Base-by-base conservation (phyloP, 2,113 vertebrate genomes). In the Nanorana parkeri region DNA sequence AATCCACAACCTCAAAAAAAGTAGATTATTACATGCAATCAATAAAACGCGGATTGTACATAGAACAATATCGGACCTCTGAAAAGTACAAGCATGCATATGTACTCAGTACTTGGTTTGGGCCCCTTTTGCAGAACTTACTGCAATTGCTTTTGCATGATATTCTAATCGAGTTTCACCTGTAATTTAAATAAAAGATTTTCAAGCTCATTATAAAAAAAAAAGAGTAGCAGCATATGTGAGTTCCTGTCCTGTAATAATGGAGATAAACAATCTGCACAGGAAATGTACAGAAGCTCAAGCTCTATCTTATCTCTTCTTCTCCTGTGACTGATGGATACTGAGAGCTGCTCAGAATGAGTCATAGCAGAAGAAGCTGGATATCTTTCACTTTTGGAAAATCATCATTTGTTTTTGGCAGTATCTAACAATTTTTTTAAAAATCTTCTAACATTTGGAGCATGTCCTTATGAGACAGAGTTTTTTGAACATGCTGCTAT, bases 211-310 rank as follows among this genome's bases (percentile, higher is more conserved):
- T 13, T 20, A 74, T 74, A 20, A 21, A 32, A 23, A 51, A 56
- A 54, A 77, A 26, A n/a, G 52, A 77, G 61, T 68, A 78, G 77
- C 64, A n/a, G 19, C 28, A 58, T 21, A 10, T 56, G 26, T 36
- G 26, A 17, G 20, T 67, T 78, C 47, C 11, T 24, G 23, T 23
- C 4, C 2, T 56, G 15, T 58, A n/a, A 24, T 28, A n/a, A 54
- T 17, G 26, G 55, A 60, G 71, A 74, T 60, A 29, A 36, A 60
- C 26, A 67, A 67, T 55, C 24, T 68, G 77, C 26, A 36, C 41
- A 68, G 64, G 77, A 78, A 67, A 21, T 56, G 51, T 32, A 69
- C 66, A 60, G 28, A 19, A n/a, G n/a, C 52, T 58, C n/a, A 28
- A 24, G 19, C 17, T 29, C 24, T 13, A 10, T 56, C 29, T 69